Evolutionary conservation across 2,797 vertebrate genomes (phyloP).

Genomic region (Bucorvus abyssinicus): DNA sequence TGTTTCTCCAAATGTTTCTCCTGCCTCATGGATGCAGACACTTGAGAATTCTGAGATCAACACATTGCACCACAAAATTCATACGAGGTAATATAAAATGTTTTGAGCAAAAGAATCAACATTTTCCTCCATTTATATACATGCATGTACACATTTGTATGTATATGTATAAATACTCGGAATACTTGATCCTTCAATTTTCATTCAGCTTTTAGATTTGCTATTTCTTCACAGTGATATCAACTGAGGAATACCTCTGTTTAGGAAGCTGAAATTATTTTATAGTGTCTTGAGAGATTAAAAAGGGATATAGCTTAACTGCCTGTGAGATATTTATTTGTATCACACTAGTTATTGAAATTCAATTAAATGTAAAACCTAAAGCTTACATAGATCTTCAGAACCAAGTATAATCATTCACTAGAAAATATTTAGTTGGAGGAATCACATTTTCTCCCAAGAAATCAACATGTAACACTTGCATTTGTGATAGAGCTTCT

Average conservation of each 20-base stretch:
- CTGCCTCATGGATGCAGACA: neutral
- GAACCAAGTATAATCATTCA: neutral
- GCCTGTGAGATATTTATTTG: neutral
- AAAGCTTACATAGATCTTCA: neutral
- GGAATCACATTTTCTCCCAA: neutral
- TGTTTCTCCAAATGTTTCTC: neutral
- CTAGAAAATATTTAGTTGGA: neutral
- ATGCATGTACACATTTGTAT: fast-evolving
- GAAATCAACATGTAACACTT: neutral
- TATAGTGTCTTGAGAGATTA: neutral
- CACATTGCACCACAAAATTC: neutral
- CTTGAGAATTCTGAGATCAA: neutral
- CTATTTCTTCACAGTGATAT: neutral
- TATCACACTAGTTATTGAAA: neutral
- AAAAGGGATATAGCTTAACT: neutral
- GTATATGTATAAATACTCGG: neutral
- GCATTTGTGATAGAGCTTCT: neutral
- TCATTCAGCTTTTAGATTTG: neutral
- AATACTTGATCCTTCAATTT: neutral
- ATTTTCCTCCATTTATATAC: neutral
- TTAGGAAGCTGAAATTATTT: neutral
- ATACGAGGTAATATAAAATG: neutral
- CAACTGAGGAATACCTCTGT: neutral
- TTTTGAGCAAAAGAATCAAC: neutral
- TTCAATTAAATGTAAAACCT: neutral